Conservation (phyloP, 2,888 invertebrate species). For the Eupithecia inturbata region DNA sequence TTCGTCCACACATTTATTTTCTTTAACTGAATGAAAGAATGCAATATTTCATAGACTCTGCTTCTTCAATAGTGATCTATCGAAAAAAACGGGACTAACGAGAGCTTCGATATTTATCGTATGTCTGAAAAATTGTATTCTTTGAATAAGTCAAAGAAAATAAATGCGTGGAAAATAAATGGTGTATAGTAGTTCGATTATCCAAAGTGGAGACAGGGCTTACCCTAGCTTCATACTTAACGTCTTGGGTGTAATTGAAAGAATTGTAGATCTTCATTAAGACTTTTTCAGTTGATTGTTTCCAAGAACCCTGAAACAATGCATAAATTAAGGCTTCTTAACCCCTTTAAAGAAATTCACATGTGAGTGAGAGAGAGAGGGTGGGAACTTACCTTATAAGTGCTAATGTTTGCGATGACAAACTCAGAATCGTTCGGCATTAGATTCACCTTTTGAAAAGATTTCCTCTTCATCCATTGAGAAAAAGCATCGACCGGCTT, state of each 20-base stretch:
- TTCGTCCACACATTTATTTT: too few relatives aligned
- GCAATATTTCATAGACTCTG: too few relatives aligned
- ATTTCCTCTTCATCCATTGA: not conserved
- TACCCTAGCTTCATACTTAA: slow-evolving; percentile 58
- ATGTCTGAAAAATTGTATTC: too few relatives aligned
- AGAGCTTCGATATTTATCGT: too few relatives aligned
- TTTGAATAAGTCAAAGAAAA: too few relatives aligned
- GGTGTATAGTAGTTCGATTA: too few relatives aligned
- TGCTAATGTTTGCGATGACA: not conserved
- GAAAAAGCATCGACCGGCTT: not conserved
- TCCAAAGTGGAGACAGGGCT: slow-evolving; percentile 14
- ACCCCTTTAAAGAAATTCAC: not conserved
- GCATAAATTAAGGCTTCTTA: not conserved
- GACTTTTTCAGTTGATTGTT: slow-evolving; percentile 11
- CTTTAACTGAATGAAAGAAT: too few relatives aligned
- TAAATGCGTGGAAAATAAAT: too few relatives aligned
- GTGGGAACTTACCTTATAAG: not conserved
- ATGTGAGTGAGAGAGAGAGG: not conserved
- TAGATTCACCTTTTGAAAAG: not conserved
- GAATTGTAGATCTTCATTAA: slow-evolving; percentile 54
- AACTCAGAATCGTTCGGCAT: not conserved
- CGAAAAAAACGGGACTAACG: too few relatives aligned
- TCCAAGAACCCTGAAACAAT: slow-evolving; percentile 15
- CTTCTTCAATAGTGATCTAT: too few relatives aligned
- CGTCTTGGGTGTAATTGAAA: slow-evolving; percentile 55